A percentile compares a stretch with the other conserved stretches of the same genome.
Conservation (phyloP, 2,113 vertebrate genomes). For the Crypturellus undulatus region DNA sequence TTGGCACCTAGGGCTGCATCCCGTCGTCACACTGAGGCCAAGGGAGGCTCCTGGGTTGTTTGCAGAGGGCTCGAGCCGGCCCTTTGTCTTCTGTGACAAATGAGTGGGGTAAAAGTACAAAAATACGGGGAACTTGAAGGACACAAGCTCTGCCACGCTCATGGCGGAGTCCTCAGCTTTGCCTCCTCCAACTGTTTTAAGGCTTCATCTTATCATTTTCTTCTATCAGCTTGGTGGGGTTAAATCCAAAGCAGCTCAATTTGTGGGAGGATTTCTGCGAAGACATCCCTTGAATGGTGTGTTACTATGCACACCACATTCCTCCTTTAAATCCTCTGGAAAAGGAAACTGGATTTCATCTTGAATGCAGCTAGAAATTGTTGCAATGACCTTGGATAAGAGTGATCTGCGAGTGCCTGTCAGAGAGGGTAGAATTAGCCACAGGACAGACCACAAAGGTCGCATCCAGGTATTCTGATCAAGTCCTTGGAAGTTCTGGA, state of each 20-base stretch:
- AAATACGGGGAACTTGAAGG: neutral
- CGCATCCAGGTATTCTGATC: neutral
- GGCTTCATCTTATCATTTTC: neutral
- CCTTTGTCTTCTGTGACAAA: neutral
- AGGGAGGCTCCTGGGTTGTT: neutral
- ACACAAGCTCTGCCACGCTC: neutral
- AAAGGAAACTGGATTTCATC: neutral
- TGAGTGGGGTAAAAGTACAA: neutral
- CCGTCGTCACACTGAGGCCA: neutral
- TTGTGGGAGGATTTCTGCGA: neutral
- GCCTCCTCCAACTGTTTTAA: neutral
- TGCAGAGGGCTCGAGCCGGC: neutral
- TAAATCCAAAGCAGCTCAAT: constrained; percentile 12
- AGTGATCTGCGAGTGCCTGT: neutral
- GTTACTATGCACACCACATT: neutral
- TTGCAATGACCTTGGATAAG: neutral
- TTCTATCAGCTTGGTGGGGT: neutral
- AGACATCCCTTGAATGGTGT: neutral
- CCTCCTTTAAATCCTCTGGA: neutral
- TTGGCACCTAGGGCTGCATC: neutral
- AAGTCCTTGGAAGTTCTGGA: neutral
- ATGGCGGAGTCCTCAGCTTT: neutral
- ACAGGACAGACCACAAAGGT: neutral
- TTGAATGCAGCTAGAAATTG: neutral
- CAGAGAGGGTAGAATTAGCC: neutral